Evolutionary conservation across 2,797 vertebrate species (phyloP).

Genomic region (Setipinna tenuifilis): DNA sequence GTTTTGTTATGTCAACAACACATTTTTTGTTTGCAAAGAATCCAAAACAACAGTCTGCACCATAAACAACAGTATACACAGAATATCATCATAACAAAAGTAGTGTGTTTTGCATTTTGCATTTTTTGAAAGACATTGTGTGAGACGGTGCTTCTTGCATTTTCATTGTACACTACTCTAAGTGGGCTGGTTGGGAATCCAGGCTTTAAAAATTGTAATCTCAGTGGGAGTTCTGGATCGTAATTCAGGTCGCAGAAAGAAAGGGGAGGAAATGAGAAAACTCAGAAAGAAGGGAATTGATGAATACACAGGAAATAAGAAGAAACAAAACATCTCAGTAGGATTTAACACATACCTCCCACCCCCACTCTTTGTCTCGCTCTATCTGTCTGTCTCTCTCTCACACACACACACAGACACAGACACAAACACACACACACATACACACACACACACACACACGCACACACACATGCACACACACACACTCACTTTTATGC

Average conservation of each 20-base stretch:
- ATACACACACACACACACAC: background rate
- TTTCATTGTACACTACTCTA: background rate
- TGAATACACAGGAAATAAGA: constrained; percentile 9
- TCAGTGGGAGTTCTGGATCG: background rate
- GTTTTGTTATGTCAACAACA: too few species aligned
- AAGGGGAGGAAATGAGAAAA: constrained; percentile 6
- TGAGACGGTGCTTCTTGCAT: background rate
- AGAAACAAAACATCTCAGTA: background rate
- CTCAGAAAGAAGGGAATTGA: background rate
- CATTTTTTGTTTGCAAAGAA: background rate
- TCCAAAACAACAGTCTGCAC: background rate
- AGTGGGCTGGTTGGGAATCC: background rate
- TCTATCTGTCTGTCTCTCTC: too few species aligned
- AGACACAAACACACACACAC: too few species aligned
- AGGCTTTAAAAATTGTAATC: background rate
- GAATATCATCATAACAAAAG: background rate
- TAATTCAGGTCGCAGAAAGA: constrained; percentile 15
- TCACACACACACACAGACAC: too few species aligned
- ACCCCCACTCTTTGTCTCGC: too few species aligned
- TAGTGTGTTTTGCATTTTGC: background rate
- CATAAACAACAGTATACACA: background rate
- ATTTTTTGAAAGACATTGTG: background rate
- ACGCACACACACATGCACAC: constrained; percentile 1
- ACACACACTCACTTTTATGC: background rate
- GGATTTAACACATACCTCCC: background rate